Base-by-base conservation (phyloP, 2,888 invertebrate species). In the Timema cristinae region DNA sequence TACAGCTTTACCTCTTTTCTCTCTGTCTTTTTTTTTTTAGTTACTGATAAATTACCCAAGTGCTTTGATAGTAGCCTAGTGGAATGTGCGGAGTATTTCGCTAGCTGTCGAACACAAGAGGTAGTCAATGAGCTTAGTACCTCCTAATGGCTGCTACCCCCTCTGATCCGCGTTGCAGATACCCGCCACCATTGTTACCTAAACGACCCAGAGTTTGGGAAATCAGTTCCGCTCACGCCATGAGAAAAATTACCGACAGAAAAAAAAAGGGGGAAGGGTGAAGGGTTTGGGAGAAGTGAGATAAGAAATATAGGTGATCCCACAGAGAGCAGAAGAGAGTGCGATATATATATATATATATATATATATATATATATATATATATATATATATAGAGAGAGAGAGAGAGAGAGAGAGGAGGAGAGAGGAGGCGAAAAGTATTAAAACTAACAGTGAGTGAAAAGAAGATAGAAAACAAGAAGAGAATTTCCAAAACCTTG, bases 231-330 rank as follows among this genome's bases (percentile, higher is more conserved):
- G 72, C 54, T 67, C 69, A 51, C 69, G 72, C 51, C 69, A 52
- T 75, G 75, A 74, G 74, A 74, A 74, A 74, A 74, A 74, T 74
- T 72, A 74, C 71, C 67, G 52, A 69, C 32, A 63, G 69, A 69
- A 66, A 69, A 69, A 56, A 50, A 67, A 70, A 69, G 73, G 68
- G 77, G 73, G 71, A 75, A 68, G 75, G 75, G 66, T n/a, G 32
- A 66, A 69, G 76, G 75, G 74, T 75, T 75, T 59, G 67, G 66
- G 66, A 63, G n/a, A 16, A 47, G 47, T 32, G 63, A 63, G 63
- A 63, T 63, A 63, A 63, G 63, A 63, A 63, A 63, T 63, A 47
- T 63, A 63, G 63, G 63, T 63, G 63, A 63, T 63, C 63, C 63
- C 63, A 63, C 48, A 47, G 63, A 63, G 63, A 63, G 63, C n/a